A percentile compares a stretch with the other conserved stretches of the same genome.
Evolutionary conservation across 2,888 invertebrate species (phyloP).

Genomic region (Scaeva pyrastri): DNA sequence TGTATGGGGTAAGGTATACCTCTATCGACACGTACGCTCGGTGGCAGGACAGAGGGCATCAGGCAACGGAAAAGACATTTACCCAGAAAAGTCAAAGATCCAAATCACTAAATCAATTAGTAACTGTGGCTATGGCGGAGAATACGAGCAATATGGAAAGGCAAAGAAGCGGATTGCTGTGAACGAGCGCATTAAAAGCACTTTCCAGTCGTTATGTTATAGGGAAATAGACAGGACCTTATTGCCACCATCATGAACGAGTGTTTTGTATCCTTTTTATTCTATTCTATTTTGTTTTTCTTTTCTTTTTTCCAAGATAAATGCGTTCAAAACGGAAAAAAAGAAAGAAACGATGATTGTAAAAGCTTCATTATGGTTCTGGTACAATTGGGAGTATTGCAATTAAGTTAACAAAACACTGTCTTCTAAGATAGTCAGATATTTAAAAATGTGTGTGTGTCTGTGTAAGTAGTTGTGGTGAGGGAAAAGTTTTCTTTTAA

Average conservation of each 20-base stretch:
- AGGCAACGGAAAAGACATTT: slow-evolving; percentile 25
- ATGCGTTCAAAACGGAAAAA: slow-evolving; percentile 1
- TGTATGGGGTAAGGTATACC: too few species aligned
- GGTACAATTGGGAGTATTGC: neutral
- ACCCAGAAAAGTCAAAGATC: slow-evolving; percentile 55
- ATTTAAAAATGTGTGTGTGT: too few species aligned
- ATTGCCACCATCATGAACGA: slow-evolving; percentile 8
- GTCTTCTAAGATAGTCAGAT: neutral
- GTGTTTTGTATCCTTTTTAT: neutral
- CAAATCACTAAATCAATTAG: slow-evolving; percentile 73
- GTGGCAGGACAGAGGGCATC: neutral
- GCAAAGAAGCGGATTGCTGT: neutral
- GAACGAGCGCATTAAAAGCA: slow-evolving; percentile 35
- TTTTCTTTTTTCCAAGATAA: neutral
- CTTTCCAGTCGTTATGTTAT: slow-evolving; percentile 15
- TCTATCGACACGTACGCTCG: neutral
- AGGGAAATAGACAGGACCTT: slow-evolving; percentile 18
- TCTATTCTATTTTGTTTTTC: neutral
- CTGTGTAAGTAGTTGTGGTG: neutral
- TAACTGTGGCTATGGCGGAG: slow-evolving; percentile 33
- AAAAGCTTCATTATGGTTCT: neutral
- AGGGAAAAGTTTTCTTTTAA: slow-evolving; percentile 20
- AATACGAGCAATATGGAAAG: neutral
- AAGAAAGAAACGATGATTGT: neutral
- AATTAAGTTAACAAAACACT: slow-evolving; percentile 14